phyloP scores from a whole-genome alignment of 2,113 vertebrate species.

The Myiagra hebetior region DNA sequence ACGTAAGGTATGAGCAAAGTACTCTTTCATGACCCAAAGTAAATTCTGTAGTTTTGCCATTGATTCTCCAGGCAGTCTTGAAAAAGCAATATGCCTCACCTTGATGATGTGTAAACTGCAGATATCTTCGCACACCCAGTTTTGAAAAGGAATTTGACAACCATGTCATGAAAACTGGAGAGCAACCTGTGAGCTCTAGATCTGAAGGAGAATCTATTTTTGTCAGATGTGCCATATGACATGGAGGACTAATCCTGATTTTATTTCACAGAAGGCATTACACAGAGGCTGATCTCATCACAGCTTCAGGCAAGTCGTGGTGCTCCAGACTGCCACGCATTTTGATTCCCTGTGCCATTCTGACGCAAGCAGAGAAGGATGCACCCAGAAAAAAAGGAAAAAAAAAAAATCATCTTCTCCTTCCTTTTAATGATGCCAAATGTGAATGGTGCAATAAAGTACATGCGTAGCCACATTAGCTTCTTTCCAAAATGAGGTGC shows the following conservation, averaged over 20 bases:
- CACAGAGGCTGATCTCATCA: background rate
- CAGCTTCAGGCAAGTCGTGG: background rate
- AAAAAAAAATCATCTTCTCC: background rate
- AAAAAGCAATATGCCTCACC: background rate
- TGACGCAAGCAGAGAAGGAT: background rate
- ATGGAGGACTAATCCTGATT: background rate
- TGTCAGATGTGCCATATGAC: background rate
- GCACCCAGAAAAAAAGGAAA: background rate
- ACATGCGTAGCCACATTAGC: constrained; percentile 24
- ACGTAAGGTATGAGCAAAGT: background rate
- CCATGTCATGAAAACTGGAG: background rate
- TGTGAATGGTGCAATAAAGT: constrained; percentile 42
- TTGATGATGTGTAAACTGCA: background rate
- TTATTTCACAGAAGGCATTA: background rate
- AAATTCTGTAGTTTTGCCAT: background rate
- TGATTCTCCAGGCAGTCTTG: background rate
- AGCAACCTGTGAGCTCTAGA: background rate
- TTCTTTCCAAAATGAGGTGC: constrained; percentile 47
- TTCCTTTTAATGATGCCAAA: constrained; percentile 26
- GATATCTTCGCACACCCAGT: background rate
- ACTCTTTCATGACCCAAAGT: background rate
- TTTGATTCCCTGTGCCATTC: background rate
- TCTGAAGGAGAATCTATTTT: background rate
- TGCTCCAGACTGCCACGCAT: background rate
- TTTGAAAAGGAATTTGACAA: background rate